A percentile compares a stretch with the other conserved stretches of the same genome.
These are phyloP conservation scores for Ctenochaetus hawaiiensis DNA, from an alignment of 2,797 vertebrate genomes.

Conservation along the genomic window DNA sequence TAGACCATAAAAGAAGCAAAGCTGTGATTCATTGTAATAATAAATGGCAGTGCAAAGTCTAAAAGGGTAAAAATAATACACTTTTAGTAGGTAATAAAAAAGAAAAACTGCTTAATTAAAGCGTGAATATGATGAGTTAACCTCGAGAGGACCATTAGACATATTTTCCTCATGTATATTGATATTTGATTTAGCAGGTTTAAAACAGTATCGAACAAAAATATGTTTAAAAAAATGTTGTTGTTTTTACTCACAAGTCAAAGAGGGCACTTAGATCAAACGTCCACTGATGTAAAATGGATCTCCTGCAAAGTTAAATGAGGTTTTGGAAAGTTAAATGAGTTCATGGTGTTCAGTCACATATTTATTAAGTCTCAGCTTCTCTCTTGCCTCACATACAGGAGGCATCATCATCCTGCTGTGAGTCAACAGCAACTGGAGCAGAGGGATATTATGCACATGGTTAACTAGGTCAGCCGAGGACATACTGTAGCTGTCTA, in stretches of 20 bases:
- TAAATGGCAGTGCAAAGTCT: neutral
- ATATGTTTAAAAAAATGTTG: neutral
- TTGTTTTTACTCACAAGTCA: neutral
- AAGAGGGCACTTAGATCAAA: constrained; percentile 34
- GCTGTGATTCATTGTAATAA: neutral
- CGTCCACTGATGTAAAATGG: constrained; percentile 32
- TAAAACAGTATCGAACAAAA: neutral
- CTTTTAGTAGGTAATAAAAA: neutral
- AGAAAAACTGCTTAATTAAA: neutral
- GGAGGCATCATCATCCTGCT: constrained; percentile 53
- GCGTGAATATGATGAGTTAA: neutral
- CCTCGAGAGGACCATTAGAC: neutral
- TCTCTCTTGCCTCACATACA: constrained; percentile 50
- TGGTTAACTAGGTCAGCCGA: constrained; percentile 70
- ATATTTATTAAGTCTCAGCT: constrained; percentile 49
- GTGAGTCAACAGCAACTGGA: constrained; percentile 72
- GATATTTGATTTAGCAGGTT: neutral
- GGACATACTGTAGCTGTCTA: constrained; percentile 64
- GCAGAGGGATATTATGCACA: constrained; percentile 66
- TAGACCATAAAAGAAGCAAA: neutral
- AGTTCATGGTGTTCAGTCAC: constrained; percentile 59
- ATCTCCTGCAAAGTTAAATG: constrained; percentile 48
- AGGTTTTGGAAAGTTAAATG: constrained; percentile 60
- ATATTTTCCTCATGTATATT: neutral
- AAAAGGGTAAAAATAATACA: neutral